These are phyloP conservation scores for Pelvicachromis taeniatus DNA, from an alignment of 2,113 vertebrate genomes.

Conservation along the genomic window DNA sequence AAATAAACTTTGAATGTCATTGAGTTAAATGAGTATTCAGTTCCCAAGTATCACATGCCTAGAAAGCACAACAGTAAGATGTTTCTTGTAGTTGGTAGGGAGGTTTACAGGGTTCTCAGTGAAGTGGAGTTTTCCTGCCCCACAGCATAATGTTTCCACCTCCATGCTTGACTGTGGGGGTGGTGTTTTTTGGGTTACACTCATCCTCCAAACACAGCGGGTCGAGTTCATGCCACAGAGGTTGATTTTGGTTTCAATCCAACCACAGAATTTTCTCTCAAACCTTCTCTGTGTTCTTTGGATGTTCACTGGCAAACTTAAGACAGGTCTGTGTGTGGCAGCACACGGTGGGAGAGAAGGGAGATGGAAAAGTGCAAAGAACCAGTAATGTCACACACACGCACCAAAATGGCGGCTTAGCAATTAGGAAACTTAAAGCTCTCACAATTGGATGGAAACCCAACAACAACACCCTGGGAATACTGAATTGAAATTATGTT, in stretches of 20 bases:
- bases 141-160: fast-evolving
- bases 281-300: not conserved
- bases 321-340: fast-evolving
- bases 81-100: not conserved
- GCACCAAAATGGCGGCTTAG: too few species aligned
- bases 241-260: not conserved
- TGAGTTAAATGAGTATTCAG: too few species aligned
- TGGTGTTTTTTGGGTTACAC: fast-evolving
- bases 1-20: not conserved
- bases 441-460: too few species aligned
- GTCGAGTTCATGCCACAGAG: not conserved
- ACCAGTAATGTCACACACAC: too few species aligned
- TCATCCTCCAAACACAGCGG: not conserved
- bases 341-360: too few species aligned
- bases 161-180: fast-evolving
- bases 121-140: not conserved
- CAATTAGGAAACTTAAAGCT: too few species aligned
- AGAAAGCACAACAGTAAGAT: too few species aligned
- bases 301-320: not conserved
- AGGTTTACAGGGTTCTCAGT: not conserved
- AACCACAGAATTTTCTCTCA: not conserved
- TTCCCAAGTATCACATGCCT: too few species aligned
- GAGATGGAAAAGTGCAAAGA: too few species aligned
- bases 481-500: too few species aligned
- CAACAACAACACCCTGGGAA: too few species aligned